Conservation (phyloP, 2,113 vertebrate genomes). For the Fukomys damarensis region DNA sequence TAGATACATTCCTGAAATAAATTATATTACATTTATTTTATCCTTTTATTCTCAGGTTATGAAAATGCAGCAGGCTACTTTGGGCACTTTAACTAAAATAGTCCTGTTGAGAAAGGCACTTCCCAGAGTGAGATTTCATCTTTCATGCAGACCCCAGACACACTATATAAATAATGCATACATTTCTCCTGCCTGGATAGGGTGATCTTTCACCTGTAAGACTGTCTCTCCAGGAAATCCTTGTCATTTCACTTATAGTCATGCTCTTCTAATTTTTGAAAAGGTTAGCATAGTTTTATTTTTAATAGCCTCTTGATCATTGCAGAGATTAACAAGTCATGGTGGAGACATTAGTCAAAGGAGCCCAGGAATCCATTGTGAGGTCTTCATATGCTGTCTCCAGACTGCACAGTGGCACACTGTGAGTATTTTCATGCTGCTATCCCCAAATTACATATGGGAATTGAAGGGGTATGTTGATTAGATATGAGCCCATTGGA, state of each 20-base stretch:
- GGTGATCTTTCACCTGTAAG: slow-evolving; percentile 80
- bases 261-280: slow-evolving; percentile 84
- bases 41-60: slow-evolving; percentile 48
- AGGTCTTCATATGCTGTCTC: slow-evolving; percentile 59
- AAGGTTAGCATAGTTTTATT: slow-evolving; percentile 86
- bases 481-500: slow-evolving; percentile 77
- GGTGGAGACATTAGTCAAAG: slow-evolving; percentile 84
- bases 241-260: slow-evolving; percentile 80
- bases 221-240: slow-evolving; percentile 78
- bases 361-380: slow-evolving; percentile 74
- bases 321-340: slow-evolving; percentile 85
- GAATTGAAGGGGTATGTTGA: slow-evolving; percentile 82
- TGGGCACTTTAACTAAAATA: slow-evolving; percentile 49
- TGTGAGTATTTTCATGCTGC: slow-evolving; percentile 80
- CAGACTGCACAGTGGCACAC: slow-evolving; percentile 58
- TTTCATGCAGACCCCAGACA: slow-evolving; percentile 74
- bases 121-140: slow-evolving; percentile 69
- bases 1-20: background rate
- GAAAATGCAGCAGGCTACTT: slow-evolving; percentile 18
- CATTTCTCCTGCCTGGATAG: slow-evolving; percentile 72
- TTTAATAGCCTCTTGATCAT: slow-evolving; percentile 87
- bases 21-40: slow-evolving; percentile 22
- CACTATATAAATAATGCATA: slow-evolving; percentile 84
- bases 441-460: slow-evolving; percentile 75
- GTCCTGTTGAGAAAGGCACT: slow-evolving; percentile 51